Base-by-base conservation (phyloP, 2,888 invertebrate species). In the Neria commutata region DNA sequence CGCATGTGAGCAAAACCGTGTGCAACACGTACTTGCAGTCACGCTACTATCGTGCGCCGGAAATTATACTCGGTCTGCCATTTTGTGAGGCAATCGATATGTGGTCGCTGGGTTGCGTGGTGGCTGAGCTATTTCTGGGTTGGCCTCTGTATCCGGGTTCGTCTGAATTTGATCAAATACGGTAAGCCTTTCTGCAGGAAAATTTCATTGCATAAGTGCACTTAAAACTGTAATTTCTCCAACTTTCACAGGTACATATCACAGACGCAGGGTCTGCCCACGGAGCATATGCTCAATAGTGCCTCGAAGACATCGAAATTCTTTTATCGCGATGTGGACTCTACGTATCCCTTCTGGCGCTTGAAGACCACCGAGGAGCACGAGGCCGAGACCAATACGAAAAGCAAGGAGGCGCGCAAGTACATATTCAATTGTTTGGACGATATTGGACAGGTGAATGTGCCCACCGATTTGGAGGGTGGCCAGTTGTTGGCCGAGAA, bases 41-140 rank as follows among this genome's bases (percentile, higher is more conserved):
- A 74, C 88, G 99, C 79, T 99, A 99, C 82, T 99, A 99, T 84
- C 91, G 98, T 69, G 96, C 97, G 33, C 97, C 97, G 2, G 97
- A 97, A 84, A 97, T 97, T 76, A 97, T 98, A 77, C 86, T 97
- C 75, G 99, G 99, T 21, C 85, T 99, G 72, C 98, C 98, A 63
- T 99, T 99, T 85, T 97, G 97, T 85, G 99, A 99, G 83, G 96
- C 98, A 14, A 99, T 99, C 74, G 99, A 99, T 84, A 99, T 99
- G 98, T 99, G 99, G 99, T 98, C 98, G 5, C 85, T 99, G 68
- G 99, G 99, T 59, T 99, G 99, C 84, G 99, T 99, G 65, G 98
- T 99, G 48, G 99, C 99, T 2, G 99, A 99, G 82, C 86, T 99
- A 69, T 99, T 99, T 84, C 87, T 99, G 46, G 99, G 99, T 65